These are phyloP conservation scores for Argyresthia albistria DNA, from an alignment of 2,888 invertebrate species.

Conservation along the genomic window DNA sequence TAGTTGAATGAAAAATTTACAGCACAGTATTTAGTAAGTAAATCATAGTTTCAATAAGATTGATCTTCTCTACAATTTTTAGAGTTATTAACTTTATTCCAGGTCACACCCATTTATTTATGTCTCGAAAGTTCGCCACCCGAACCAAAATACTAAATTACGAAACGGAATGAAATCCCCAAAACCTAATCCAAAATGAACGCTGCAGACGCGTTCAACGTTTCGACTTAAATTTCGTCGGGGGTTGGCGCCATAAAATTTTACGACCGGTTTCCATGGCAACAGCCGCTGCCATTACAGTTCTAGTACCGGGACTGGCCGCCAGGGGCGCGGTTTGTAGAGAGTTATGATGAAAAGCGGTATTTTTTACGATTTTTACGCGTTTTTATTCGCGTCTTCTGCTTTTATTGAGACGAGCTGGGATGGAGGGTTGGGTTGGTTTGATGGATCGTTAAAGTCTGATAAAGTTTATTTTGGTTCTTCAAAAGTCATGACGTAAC, in stretches of 20 bases:
- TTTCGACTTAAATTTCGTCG: slow-evolving; percentile 12
- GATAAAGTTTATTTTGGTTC: neutral
- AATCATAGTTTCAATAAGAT: too few species aligned
- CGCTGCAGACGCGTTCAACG: neutral
- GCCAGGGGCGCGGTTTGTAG: slow-evolving; percentile 11
- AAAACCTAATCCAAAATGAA: neutral
- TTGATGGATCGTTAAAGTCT: neutral
- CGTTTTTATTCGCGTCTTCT: neutral
- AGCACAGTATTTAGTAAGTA: too few species aligned
- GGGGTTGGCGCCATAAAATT: slow-evolving; percentile 58
- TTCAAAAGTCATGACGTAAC: neutral
- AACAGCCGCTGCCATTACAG: slow-evolving; percentile 42
- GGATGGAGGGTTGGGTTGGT: neutral
- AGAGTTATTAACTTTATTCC: too few species aligned
- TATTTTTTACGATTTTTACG: neutral
- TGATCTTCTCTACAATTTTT: too few species aligned
- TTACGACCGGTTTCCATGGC: slow-evolving; percentile 54
- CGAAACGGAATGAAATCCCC: neutral
- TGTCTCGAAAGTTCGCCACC: too few species aligned
- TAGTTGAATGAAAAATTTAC: too few species aligned
- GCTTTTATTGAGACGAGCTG: neutral
- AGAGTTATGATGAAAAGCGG: neutral
- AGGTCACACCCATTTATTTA: too few species aligned
- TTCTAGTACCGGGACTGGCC: slow-evolving; percentile 9
- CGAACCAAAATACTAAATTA: too few species aligned